Evolutionary conservation across 2,888 invertebrate genomes (phyloP), one percentile per base, ranked within the genome.

Genomic region (Calameuta idolon): DNA sequence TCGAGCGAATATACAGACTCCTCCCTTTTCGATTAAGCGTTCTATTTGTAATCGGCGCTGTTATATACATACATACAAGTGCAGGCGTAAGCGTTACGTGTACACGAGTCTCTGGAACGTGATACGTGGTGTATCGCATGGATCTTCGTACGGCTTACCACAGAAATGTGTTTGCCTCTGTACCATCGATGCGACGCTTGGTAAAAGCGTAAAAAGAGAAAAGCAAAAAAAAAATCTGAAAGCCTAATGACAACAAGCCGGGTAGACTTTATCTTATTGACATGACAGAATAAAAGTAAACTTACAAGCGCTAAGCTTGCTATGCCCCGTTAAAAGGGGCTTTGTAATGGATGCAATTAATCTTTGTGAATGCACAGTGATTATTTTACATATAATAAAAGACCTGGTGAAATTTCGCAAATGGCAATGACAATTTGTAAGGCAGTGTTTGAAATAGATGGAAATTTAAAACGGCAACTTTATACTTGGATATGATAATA

Each of bases 101-200:
- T 55, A 55, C 55, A 55, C 23, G 55, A 23, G 55, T 55, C 55
- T 55, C 9, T 15, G 55, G 15, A 71, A 71, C 71, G 71, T 71
- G 71, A 71, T 71, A 71, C 71, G 71, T 12, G 71, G 31, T 11
- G 12, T 71, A 71, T 71, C 71, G 11, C 34, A 34, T 12, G 71
- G 71, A 71, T 71, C 71, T 71, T 34, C 34, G 12, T 31, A 12
- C 71, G 31, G 71, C 71, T 71, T 71, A 71, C 71, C 71, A 71
- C 71, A 23, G 71, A 30, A 15, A 71, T 71, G 33, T 71, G 71
- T 71, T 71, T 71, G 71, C 55, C 9, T 9, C 23, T 55, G 55
- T 55, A 55, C 55, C 55, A 23, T 55, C 23, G 55, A 23, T 9
- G 23, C 23, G 23, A 9, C 23, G 23, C 5, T 23, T 55, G 55